Evolutionary conservation across 2,888 invertebrate species (phyloP).

Genomic region (Melanchra persicariae): DNA sequence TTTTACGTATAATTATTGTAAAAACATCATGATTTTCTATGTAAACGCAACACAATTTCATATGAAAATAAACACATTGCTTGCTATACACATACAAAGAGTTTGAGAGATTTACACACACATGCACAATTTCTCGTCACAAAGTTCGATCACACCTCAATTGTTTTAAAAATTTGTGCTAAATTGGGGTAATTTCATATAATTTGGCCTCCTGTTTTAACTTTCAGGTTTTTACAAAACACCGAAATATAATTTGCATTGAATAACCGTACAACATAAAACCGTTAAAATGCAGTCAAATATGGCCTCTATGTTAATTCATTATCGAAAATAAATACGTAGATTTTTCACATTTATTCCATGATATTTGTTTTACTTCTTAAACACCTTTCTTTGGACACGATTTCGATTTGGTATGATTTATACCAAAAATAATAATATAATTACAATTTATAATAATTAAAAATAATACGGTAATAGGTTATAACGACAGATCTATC

Average conservation of each 20-base stretch:
- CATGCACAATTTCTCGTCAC: slow-evolving; percentile 51
- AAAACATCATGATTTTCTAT: slow-evolving; percentile 11
- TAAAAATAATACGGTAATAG: slow-evolving; percentile 57
- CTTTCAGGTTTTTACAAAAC: slow-evolving; percentile 78
- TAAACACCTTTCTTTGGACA: slow-evolving; percentile 86
- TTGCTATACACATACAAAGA: slow-evolving; percentile 57
- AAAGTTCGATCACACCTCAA: slow-evolving; percentile 70
- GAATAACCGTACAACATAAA: slow-evolving; percentile 75
- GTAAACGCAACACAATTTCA: slow-evolving; percentile 41
- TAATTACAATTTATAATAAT: slow-evolving; percentile 65
- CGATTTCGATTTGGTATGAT: slow-evolving; percentile 81
- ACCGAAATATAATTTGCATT: slow-evolving; percentile 60
- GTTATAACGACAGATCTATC: slow-evolving; percentile 73
- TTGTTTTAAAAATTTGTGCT: slow-evolving; percentile 80
- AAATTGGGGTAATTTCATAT: slow-evolving; percentile 73
- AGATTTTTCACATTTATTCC: slow-evolving; percentile 71
- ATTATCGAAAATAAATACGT: slow-evolving; percentile 84
- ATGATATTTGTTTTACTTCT: slow-evolving; percentile 73
- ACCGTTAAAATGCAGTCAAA: slow-evolving; percentile 77
- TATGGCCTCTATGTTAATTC: slow-evolving; percentile 77
- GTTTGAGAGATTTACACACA: slow-evolving; percentile 72
- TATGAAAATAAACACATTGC: slow-evolving; percentile 35
- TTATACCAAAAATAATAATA: slow-evolving; percentile 75
- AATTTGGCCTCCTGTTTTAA: slow-evolving; percentile 74
- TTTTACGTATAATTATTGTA: not conserved